Conservation (phyloP, 2,888 invertebrate genomes). For the Lydus trimaculatus region DNA sequence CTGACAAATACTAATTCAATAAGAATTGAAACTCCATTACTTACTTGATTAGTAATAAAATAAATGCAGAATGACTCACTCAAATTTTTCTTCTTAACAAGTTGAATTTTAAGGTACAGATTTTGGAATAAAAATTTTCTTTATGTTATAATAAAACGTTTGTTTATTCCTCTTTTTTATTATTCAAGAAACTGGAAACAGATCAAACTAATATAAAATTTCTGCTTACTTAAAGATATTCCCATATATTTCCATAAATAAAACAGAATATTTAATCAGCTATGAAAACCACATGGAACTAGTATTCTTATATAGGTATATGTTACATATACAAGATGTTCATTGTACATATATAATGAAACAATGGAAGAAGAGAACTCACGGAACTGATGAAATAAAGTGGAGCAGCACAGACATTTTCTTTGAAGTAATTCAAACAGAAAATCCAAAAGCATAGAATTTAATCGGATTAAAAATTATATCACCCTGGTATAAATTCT, state of each 20-base stretch:
- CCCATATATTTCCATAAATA: slow-evolving; percentile 15
- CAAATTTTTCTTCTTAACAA: too few species aligned
- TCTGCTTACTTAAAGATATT: background rate
- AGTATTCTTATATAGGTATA: background rate
- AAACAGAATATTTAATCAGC: slow-evolving; percentile 20
- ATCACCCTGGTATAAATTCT: slow-evolving; percentile 9
- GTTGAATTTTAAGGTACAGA: background rate
- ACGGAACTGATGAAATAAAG: slow-evolving; percentile 11
- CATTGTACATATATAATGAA: background rate
- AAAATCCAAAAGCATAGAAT: background rate
- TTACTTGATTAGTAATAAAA: too few species aligned
- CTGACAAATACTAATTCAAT: too few species aligned
- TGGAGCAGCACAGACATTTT: background rate
- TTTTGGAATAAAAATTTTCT: background rate
- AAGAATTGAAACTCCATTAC: too few species aligned
- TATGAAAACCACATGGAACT: background rate
- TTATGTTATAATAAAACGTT: background rate
- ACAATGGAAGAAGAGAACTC: slow-evolving; percentile 11
- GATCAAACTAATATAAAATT: too few species aligned
- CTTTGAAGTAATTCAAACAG: background rate
- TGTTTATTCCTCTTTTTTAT: background rate
- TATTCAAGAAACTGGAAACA: background rate
- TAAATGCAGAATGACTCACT: too few species aligned
- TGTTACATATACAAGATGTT: too few species aligned
- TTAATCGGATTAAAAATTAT: slow-evolving; percentile 18